Base-by-base conservation (phyloP, 2,888 invertebrate genomes). In the Ormyrus labotus region DNA sequence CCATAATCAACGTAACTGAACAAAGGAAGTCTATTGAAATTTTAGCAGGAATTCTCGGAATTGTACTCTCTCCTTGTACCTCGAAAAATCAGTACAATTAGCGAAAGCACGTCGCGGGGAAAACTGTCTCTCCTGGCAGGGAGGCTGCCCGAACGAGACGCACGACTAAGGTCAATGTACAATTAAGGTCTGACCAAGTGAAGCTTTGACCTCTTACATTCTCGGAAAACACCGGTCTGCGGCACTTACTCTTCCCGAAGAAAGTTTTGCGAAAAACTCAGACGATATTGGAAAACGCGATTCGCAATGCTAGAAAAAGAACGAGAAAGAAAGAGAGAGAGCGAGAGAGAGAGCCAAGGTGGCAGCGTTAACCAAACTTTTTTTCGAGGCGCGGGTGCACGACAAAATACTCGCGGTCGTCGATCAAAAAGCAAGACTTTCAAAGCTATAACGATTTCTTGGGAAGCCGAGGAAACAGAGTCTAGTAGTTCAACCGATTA, bases 291-390 rank as follows among this genome's bases (percentile, higher is more conserved):
- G 34, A 34, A 34, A 34, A 34, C 34, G 34, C 34, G 34, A 34
- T 34, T 34, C 3, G 34, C 34, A 34, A 34, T 34, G 2, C 34
- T 34, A 34, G 34, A 34, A 34, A 34, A 34, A 34, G 34, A 34
- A 34, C 34, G 50, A 13, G 13, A 45, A 34, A 47, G 60, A 11
- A 64, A 67, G 64, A 53, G 2, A 34, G 34, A 2, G 34, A 34
- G 34, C 2, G 75, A 68, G 34, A 57, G 60, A 11, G 85, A 84
- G 84, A 89, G 88, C 89, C 90, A 88, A 91, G 90, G 90, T 91
- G 91, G 90, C 88, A 90, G 88, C 86, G 87, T 89, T 90, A 90
- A 90, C 90, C 90, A 89, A 90, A 90, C 90, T 90, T 90, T 90
- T 34, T 87, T 87, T 85, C 83, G 34, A 47, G 65, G 68, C 45